These are phyloP conservation scores for Hippasteria phrygiana DNA, from an alignment of 53 echinoderm and acorn worm genomes.

Conservation along the genomic window DNA sequence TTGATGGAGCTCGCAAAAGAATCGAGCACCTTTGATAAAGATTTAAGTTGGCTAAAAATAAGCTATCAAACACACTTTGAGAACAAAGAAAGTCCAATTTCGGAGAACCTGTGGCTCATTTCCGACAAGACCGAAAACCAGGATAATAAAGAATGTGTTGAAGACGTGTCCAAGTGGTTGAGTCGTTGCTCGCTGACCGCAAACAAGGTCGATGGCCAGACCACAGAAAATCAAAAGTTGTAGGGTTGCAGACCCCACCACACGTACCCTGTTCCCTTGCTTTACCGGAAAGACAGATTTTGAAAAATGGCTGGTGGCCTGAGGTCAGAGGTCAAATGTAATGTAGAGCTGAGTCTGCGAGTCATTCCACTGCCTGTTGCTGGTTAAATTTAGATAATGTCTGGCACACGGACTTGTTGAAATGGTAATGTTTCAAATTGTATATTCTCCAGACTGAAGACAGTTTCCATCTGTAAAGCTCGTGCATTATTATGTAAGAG, in stretches of 20 bases:
- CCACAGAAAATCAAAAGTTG: neutral
- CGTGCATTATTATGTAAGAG: no score
- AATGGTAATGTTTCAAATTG: no score
- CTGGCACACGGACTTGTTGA: no score
- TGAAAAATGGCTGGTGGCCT: conserved; percentile 28
- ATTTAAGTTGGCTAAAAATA: conserved; percentile 15
- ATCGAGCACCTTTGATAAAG: neutral
- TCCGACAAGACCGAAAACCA: neutral
- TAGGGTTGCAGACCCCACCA: neutral
- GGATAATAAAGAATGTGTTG: conserved; percentile 33
- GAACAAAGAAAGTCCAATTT: neutral
- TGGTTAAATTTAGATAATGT: no score
- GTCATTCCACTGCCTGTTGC: no score
- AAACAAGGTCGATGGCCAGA: conserved; percentile 2
- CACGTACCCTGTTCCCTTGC: conserved; percentile 6
- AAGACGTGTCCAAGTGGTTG: conserved; percentile 36
- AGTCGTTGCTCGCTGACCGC: conserved; percentile 3
- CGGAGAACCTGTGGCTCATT: conserved; percentile 22
- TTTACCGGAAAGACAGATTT: conserved; percentile 20
- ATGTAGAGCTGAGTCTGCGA: no score
- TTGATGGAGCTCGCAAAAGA: neutral
- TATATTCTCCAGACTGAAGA: no score
- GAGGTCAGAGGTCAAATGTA: conserved; percentile 5
- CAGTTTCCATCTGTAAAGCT: no score
- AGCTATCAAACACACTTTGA: neutral